These are phyloP conservation scores for Pseudochirops corinnae DNA, from an alignment of 2,797 vertebrate species.

Conservation along the genomic window DNA sequence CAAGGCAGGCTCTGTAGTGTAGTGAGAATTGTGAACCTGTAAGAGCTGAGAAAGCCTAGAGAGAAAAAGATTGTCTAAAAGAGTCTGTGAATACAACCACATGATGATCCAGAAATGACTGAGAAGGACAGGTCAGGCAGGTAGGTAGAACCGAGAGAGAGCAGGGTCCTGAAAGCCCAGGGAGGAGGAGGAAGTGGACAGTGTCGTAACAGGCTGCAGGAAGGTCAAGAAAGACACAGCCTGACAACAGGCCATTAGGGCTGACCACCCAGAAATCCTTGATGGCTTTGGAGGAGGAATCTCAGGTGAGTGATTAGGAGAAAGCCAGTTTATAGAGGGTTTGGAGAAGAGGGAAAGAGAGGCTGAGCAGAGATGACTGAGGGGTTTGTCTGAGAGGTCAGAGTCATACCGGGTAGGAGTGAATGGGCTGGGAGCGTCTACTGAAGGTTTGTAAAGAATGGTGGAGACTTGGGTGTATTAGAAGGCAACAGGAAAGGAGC, in stretches of 20 bases:
- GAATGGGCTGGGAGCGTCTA: too few species aligned
- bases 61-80: background rate
- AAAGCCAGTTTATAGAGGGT: background rate
- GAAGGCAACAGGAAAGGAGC: background rate
- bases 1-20: background rate
- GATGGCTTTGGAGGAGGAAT: background rate
- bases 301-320: background rate
- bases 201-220: accelerated
- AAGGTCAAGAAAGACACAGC: too few species aligned
- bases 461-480: background rate
- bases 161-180: too few species aligned
- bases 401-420: too few species aligned
- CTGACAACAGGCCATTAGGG: too few species aligned
- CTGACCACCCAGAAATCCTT: too few species aligned
- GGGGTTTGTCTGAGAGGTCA: too few species aligned
- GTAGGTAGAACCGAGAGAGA: background rate
- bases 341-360: background rate
- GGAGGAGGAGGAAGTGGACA: too few species aligned
- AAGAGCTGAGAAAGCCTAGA: background rate
- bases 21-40: background rate
- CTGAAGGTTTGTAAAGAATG: too few species aligned
- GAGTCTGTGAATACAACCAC: background rate
- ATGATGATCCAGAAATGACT: background rate
- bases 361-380: too few species aligned
- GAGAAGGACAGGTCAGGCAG: background rate